Base-by-base conservation (phyloP, 2,888 invertebrate species). In the Morpho deidamia region DNA sequence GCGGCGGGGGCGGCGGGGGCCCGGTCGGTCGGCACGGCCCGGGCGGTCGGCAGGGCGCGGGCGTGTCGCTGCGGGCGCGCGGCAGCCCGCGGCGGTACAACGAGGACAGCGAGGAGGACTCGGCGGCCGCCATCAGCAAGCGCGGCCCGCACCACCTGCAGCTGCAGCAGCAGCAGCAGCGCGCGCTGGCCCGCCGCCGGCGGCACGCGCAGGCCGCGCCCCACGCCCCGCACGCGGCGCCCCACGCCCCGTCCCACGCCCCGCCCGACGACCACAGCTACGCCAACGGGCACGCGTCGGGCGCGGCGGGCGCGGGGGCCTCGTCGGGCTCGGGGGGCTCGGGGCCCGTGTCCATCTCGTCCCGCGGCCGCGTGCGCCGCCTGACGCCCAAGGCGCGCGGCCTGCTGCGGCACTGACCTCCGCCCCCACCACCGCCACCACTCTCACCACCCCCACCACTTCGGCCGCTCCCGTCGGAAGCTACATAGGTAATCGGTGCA, bases 301-400 rank as follows among this genome's bases (percentile, higher is more conserved):
- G 44, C 48, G 44, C n/a, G n/a, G 44, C 34, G 11, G 8, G 8
- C 34, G 50, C 50, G 40, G 56, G 53, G 14, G 55, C 47, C 9
- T 59, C 60, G 7, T 54, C 44, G 37, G 41, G 38, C 41, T 50
- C 49, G 8, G 49, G 53, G 7, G 58, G 44, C 7, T 52, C 48
- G 48, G 59, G 35, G 10, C 66, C 72, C 2, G 78, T 92, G 57
- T 91, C 90, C 23, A 81, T 88, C 53, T 91, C 83, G 55, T 96
- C 96, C 67, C 91, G 97, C 50, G 97, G 97, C 2, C 92, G 97
- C 41, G 92, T 97, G 53, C 91, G 97, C 50, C 95, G 94, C 79
- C 92, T 96, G 66, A 96, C 96, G 32, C 93, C 95, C 53, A 93
- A 95, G 74, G 96, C 95, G 57, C 91, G 94, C 49, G 94, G 94